phyloP scores from a whole-genome alignment of 1,140 invertebrate genomes.

The Platorchestia sp. region DNA sequence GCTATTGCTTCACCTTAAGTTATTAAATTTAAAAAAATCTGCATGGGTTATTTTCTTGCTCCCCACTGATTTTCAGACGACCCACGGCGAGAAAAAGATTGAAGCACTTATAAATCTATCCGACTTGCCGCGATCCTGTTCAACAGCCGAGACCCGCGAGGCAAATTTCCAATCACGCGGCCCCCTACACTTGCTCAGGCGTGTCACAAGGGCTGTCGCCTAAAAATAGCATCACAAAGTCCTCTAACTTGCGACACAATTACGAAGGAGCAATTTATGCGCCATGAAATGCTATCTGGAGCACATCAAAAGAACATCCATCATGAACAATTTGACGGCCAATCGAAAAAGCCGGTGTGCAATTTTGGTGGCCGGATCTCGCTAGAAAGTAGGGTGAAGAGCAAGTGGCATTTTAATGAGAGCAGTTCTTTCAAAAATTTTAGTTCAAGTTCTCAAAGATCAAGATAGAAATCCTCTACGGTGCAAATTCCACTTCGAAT shows the following conservation, averaged over 20 bases:
- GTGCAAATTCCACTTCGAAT: neutral
- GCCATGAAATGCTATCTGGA: neutral
- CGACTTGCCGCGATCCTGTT: neutral
- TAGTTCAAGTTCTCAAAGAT: neutral
- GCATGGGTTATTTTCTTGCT: too few species aligned
- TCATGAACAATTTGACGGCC: neutral
- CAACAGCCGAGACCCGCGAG: neutral
- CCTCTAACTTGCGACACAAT: neutral
- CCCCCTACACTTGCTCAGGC: neutral
- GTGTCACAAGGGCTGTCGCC: neutral
- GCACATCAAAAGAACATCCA: neutral
- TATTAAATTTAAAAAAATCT: too few species aligned
- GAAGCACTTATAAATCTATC: neutral
- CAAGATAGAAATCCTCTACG: neutral
- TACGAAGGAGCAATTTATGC: neutral
- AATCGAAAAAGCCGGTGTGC: neutral
- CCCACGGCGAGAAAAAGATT: neutral
- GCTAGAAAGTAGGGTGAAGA: neutral
- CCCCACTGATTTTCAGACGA: neutral
- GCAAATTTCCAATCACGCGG: neutral
- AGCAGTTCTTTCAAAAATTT: neutral
- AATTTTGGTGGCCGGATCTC: neutral
- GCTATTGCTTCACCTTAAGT: too few species aligned
- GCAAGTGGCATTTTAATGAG: neutral
- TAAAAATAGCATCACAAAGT: neutral